A percentile compares a stretch with the other conserved stretches of the same genome.
phyloP scores from a whole-genome alignment of 2,888 invertebrate genomes.

The Cosmia trapezina region DNA sequence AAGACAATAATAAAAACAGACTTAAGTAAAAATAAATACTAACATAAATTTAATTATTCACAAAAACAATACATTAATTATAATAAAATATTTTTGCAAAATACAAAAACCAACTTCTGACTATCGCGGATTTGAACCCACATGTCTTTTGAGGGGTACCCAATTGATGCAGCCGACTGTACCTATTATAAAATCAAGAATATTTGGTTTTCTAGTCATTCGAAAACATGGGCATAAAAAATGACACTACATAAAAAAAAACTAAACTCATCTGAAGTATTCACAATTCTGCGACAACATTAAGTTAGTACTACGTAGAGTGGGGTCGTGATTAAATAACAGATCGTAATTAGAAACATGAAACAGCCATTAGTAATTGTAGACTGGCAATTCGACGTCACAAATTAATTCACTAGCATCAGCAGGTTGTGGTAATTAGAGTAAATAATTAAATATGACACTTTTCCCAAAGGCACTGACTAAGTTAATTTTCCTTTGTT shows the following conservation, averaged over 20 bases:
- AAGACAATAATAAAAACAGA: too few species aligned
- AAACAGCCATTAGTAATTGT: slow-evolving; percentile 44
- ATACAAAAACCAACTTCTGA: too few species aligned
- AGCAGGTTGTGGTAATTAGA: slow-evolving; percentile 15
- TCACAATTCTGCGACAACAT: not conserved
- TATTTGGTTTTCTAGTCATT: too few species aligned
- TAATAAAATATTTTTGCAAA: too few species aligned
- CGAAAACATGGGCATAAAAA: too few species aligned
- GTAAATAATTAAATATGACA: slow-evolving; percentile 17
- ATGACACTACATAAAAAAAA: not conserved
- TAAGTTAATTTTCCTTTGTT: slow-evolving; percentile 10
- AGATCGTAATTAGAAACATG: slow-evolving; percentile 26
- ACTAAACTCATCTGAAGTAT: not conserved
- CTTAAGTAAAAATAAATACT: too few species aligned
- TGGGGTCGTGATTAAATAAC: not conserved
- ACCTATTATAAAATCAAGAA: too few species aligned
- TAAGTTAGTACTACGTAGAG: not conserved
- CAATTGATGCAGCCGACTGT: too few species aligned
- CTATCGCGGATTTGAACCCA: too few species aligned
- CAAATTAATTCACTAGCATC: slow-evolving; percentile 30
- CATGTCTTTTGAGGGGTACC: too few species aligned
- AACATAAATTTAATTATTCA: too few species aligned
- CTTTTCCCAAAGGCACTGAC: slow-evolving; percentile 24
- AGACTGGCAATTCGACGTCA: slow-evolving; percentile 24
- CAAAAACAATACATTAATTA: too few species aligned